Base-by-base conservation (phyloP, 2,888 invertebrate genomes). In the Meganola albula region DNA sequence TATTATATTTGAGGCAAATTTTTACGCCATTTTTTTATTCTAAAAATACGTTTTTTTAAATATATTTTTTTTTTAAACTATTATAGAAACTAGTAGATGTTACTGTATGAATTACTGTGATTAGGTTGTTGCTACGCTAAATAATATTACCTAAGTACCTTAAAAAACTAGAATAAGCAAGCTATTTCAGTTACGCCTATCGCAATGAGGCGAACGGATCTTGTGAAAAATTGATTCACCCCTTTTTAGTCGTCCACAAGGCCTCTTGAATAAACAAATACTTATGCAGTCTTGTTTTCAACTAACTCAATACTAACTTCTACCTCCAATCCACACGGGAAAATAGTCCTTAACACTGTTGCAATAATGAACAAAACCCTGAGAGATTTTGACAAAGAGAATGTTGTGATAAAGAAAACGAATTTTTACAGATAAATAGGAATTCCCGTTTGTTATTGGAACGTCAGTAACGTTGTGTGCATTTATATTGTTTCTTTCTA, bases 251-350 rank as follows among this genome's bases (percentile, higher is more conserved):
- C 52, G 42, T 32, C 37, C 54, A 27, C 40, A 46, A 50, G 44
- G 39, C 49, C 53, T 54, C 40, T 48, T 59, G 57, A 63, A 67
- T 65, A 62, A 63, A 58, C 51, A 64, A 64, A 53, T 43, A 40
- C 40, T 53, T 47, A 44, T 43, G 31, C 34, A 40, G 38, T 27
- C 35, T 50, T 48, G 50, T 44, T 48, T 33, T 26, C 35, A 44
- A 46, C 46, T 45, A 51, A 46, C 46, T 58, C 39, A 41, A 34
- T 27, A 37, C 40, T 49, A 42, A 44, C 44, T 36, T 31, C 28
- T 24, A 6, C 21, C 9, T 3, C 11, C n/a, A 26, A 3, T 18
- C 6, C 2, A 10, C 24, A 32, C 20, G 18, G 21, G 3, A 48
- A 32, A 34, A 18, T 30, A 13, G 16, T 27, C 40, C 29, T 27